Percentiles rank a stretch among this genome's conserved stretches.
phyloP scores from a whole-genome alignment of 1,140 invertebrate species.

The Oreohelix idahoensis region DNA sequence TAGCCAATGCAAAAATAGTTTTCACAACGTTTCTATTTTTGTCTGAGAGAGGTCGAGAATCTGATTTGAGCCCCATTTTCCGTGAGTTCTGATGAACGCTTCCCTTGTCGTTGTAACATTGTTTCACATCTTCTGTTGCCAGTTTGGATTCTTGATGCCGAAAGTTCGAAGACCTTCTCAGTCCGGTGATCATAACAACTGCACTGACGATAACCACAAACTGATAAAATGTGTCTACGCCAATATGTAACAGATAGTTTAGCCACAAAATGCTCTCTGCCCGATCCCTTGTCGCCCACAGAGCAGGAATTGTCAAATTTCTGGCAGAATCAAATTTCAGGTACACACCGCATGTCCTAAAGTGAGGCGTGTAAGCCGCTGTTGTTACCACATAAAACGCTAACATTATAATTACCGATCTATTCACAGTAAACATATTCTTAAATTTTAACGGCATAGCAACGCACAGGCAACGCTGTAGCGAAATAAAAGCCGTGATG shows the following conservation, averaged over 20 bases:
- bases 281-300: not conserved
- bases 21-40: not conserved
- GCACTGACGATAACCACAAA: not conserved
- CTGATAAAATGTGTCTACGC: not conserved
- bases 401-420: not conserved
- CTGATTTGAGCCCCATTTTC: not conserved
- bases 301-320: not conserved
- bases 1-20: not conserved
- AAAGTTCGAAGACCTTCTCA: not conserved
- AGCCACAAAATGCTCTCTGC: not conserved
- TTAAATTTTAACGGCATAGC: not conserved
- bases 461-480: slow-evolving; percentile 7
- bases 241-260: not conserved
- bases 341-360: not conserved
- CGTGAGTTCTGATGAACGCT: not conserved
- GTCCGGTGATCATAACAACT: not conserved
- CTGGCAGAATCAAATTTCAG: not conserved
- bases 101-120: not conserved
- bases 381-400: not conserved
- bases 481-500: not conserved
- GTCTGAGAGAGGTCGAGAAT: not conserved
- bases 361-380: not conserved
- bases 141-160: not conserved
- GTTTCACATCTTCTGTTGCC: not conserved
- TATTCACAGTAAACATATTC: not conserved